Evolutionary conservation across 2,113 vertebrate genomes (phyloP), one percentile per base, ranked within the genome.

Genomic region (Motacilla tschutschensis): DNA sequence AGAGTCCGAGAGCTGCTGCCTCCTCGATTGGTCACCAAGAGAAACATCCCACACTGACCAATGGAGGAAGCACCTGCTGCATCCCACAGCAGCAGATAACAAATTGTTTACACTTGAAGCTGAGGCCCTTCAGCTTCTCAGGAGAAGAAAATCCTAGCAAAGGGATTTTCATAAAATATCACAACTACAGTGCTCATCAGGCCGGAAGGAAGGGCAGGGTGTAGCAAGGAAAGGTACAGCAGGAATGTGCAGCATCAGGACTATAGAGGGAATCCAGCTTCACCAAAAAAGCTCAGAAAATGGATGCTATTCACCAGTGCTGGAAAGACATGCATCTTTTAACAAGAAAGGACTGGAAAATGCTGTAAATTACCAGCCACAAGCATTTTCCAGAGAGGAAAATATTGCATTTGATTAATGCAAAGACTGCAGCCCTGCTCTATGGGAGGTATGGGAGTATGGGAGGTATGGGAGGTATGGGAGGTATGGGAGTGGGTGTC

Each of bases 391-490:
- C 58, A 87, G 72, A 75, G 36, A 83, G 38, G 19, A 74, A 72
- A 75, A 63, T 9, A 50, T 8, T 4, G 16, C 33, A 33, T 17
- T 87, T 72, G 58, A 64, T 19, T 36, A n/a, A 47, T 8, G 53
- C 40, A 58, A 83, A 51, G 46, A 14, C 25, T 31, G 28, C 60
- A 84, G 75, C 58, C 29, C 35, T 41, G n/a, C 60, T 67, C 46
- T 35, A n/a, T n/a, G n/a, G n/a, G n/a, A 38, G 51, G 14, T n/a
- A 26, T 3, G 3, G 5, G 1, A 2, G 8, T 20, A n/a, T n/a
- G n/a, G n/a, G n/a, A n/a, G n/a, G n/a, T n/a, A n/a, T n/a, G n/a
- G n/a, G n/a, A n/a, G n/a, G n/a, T n/a, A n/a, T n/a, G n/a, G n/a
- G n/a, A 38, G 51, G 14, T n/a, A 26, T 3, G 3, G 5, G 1